Evolutionary conservation across 2,113 vertebrate genomes (phyloP).

Genomic region (Mugil cephalus): DNA sequence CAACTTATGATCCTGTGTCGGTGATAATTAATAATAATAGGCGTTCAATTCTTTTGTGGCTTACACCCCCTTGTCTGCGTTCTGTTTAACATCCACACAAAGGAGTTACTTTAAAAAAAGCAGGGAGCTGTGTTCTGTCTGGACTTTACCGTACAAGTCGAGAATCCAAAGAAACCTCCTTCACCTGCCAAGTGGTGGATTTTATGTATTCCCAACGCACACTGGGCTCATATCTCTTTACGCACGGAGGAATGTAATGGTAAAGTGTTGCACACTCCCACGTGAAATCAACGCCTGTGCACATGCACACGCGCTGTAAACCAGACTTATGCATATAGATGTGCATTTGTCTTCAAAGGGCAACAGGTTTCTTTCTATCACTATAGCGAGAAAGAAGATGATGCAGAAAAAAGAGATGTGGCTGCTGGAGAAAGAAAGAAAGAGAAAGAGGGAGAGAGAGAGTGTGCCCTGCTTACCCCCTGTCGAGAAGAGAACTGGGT

Average conservation of each 20-base stretch:
- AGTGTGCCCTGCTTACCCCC: slow-evolving; percentile 69
- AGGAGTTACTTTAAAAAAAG: slow-evolving; percentile 54
- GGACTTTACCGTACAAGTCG: slow-evolving; percentile 58
- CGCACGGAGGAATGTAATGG: slow-evolving; percentile 3
- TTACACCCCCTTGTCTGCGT: slow-evolving; percentile 66
- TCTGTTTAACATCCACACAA: slow-evolving; percentile 76
- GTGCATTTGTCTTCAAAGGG: slow-evolving; percentile 25
- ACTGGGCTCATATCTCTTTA: background rate
- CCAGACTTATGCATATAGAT: slow-evolving; percentile 12
- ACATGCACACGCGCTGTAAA: background rate
- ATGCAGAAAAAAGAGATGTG: slow-evolving; percentile 4
- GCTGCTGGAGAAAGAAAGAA: too few relatives aligned
- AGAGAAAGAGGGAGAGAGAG: slow-evolving; percentile 5
- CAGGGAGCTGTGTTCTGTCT: slow-evolving; percentile 47
- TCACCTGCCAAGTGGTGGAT: slow-evolving; percentile 32
- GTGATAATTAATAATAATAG: slow-evolving; percentile 67
- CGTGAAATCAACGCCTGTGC: background rate
- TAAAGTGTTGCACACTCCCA: background rate
- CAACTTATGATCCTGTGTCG: slow-evolving; percentile 38
- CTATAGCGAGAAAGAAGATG: slow-evolving; percentile 14
- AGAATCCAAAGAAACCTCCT: slow-evolving; percentile 39
- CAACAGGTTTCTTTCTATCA: slow-evolving; percentile 39
- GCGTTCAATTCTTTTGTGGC: slow-evolving; percentile 80
- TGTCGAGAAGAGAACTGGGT: slow-evolving; percentile 59
- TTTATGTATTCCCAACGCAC: slow-evolving; percentile 6